Evolutionary conservation across 30 jellyfish, hydroid and myxozoan species (phyloP).

Genomic region (Morbakka virulenta): DNA sequence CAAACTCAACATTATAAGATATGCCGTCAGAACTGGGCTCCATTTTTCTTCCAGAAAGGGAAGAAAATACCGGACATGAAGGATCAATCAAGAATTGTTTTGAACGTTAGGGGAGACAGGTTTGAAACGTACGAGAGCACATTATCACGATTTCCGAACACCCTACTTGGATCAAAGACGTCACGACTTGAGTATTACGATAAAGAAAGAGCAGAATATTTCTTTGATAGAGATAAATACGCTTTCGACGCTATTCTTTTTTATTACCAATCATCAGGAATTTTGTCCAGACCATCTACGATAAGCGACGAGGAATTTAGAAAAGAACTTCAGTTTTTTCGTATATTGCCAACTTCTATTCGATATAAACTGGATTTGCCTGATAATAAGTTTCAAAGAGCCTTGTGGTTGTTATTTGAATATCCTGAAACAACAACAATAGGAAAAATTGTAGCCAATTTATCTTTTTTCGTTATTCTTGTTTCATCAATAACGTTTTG

Average conservation of each 20-base stretch:
- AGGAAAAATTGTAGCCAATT: constrained; percentile 52
- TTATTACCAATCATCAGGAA: constrained; percentile 81
- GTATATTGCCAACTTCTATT: constrained; percentile 25
- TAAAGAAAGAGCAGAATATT: constrained; percentile 47
- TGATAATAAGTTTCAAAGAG: constrained; percentile 2
- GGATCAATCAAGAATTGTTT: background rate
- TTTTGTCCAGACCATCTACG: constrained; percentile 61
- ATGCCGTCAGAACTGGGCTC: background rate
- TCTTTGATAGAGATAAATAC: constrained; percentile 48
- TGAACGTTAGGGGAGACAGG: constrained; percentile 60
- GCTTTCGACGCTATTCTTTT: constrained; percentile 78
- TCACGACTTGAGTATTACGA: constrained; percentile 51
- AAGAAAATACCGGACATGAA: background rate
- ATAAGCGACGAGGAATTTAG: constrained; percentile 61
- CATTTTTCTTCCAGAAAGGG: background rate
- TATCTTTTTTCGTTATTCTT: constrained; percentile 46
- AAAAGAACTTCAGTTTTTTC: constrained; percentile 54
- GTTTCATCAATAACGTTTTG: constrained; percentile 54
- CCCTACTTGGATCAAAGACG: constrained; percentile 64
- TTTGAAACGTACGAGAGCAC: constrained; percentile 81
- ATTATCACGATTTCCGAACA: constrained; percentile 67
- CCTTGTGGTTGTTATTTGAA: constrained; percentile 53
- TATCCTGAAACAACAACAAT: constrained; percentile 64
- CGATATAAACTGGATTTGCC: constrained; percentile 49
- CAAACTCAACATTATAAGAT: background rate